Conservation (phyloP, 1,140 invertebrate genomes). For the Meloidogyne exigua region DNA sequence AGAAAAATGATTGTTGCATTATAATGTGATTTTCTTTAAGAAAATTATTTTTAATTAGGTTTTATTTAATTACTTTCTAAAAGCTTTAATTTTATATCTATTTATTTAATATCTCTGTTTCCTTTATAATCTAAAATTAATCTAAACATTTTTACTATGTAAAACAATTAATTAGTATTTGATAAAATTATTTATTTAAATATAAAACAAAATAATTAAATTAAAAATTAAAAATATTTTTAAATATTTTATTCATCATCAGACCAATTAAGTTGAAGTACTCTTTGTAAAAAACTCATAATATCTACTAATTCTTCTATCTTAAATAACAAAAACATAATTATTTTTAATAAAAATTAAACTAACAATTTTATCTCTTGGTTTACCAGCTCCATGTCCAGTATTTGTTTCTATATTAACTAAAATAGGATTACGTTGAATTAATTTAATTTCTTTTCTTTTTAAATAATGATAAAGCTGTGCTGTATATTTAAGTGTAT, state of each 20-base stretch:
- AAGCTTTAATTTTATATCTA: too few relatives aligned
- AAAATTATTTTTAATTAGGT: too few relatives aligned
- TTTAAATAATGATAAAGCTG: slow-evolving; percentile 80
- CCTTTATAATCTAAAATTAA: too few relatives aligned
- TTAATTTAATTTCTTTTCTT: slow-evolving; percentile 70
- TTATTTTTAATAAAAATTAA: slow-evolving; percentile 17
- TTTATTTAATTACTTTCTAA: too few relatives aligned
- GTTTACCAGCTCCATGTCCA: slow-evolving; percentile 92
- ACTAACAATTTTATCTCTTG: slow-evolving; percentile 75
- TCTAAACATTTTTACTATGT: too few relatives aligned
- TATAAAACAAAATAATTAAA: background rate
- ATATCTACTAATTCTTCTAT: slow-evolving; percentile 26
- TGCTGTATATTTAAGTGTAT: slow-evolving; percentile 91
- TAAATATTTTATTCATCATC: slow-evolving; percentile 13
- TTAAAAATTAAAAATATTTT: background rate
- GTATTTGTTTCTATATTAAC: slow-evolving; percentile 91
- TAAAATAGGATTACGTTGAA: slow-evolving; percentile 81
- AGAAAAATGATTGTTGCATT: too few relatives aligned
- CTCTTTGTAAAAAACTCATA: slow-evolving; percentile 31
- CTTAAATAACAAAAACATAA: background rate
- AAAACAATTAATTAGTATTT: too few relatives aligned
- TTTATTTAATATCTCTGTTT: too few relatives aligned
- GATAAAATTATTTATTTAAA: too few relatives aligned
- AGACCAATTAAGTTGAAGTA: slow-evolving; percentile 29
- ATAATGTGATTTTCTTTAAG: too few relatives aligned